phyloP scores from a whole-genome alignment of 2,888 invertebrate genomes.

The Frankliniella fusca region DNA sequence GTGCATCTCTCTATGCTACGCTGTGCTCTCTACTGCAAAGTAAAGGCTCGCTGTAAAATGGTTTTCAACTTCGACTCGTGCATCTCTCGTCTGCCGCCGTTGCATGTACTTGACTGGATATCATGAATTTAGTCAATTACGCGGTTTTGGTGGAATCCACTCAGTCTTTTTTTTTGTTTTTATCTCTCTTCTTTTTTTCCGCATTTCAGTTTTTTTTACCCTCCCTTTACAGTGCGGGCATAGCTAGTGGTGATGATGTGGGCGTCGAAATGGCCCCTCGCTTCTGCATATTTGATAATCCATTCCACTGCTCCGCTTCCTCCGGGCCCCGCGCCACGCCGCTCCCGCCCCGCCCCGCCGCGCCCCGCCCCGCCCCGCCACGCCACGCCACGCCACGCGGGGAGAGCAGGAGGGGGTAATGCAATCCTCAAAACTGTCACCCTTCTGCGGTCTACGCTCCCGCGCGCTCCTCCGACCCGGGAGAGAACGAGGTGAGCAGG shows the following conservation, averaged over 20 bases:
- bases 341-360: no score
- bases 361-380: no score
- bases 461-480: neutral
- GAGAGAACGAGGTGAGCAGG: neutral
- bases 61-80: no score
- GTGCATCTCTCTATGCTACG: no score
- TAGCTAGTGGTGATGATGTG: neutral
- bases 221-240: neutral
- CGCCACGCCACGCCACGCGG: no score
- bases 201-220: neutral
- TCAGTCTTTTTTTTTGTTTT: neutral
- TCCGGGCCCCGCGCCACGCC: neutral
- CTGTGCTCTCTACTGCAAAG: no score
- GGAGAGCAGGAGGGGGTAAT: neutral
- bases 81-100: no score
- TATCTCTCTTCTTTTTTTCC: no score
- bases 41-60: no score
- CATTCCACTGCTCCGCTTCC: conserved; percentile 5
- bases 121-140: no score
- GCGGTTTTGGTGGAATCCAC: no score
- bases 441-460: neutral
- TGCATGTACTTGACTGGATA: no score
- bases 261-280: neutral
- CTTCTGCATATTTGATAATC: conserved; percentile 20
- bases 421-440: conserved; percentile 10